Evolutionary conservation across 2,888 invertebrate species (phyloP).

Genomic region (Tryphoninae sp.): DNA sequence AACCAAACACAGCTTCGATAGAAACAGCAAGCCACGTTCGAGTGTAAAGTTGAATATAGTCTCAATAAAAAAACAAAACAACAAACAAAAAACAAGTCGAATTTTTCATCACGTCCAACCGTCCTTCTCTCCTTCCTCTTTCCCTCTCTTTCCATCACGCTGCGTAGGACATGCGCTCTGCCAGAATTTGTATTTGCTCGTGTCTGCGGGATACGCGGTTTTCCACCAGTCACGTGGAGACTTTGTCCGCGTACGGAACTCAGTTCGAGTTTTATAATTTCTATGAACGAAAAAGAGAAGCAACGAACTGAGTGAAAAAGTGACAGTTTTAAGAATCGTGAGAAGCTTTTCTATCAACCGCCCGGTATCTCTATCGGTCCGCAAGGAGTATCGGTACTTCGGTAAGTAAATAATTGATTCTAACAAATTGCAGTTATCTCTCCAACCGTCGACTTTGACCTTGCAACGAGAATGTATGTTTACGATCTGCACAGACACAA

Average conservation of each 20-base stretch:
- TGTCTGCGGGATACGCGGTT: slow-evolving; percentile 63
- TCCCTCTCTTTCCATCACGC: slow-evolving; percentile 24
- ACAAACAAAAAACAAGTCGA: too few species aligned
- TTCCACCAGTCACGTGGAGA: slow-evolving; percentile 77
- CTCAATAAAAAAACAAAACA: too few species aligned
- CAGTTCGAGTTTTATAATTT: slow-evolving; percentile 45
- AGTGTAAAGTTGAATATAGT: too few species aligned
- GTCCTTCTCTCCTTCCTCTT: background rate
- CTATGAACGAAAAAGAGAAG: slow-evolving; percentile 36
- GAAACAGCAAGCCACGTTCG: too few species aligned
- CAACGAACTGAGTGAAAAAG: slow-evolving; percentile 52
- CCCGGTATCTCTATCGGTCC: background rate
- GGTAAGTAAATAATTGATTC: slow-evolving; percentile 17
- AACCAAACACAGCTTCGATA: too few species aligned
- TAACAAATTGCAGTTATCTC: background rate
- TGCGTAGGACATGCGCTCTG: slow-evolving; percentile 71
- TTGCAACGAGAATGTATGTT: background rate
- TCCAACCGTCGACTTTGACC: background rate
- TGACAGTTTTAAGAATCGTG: slow-evolving; percentile 49
- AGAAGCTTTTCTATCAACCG: background rate
- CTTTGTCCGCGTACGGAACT: slow-evolving; percentile 72
- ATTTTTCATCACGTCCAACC: background rate
- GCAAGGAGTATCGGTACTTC: slow-evolving; percentile 7
- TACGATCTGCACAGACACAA: background rate
- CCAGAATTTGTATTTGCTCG: slow-evolving; percentile 68